Conservation (phyloP, 2,888 invertebrate genomes). For the Trissolcus japonicus region DNA sequence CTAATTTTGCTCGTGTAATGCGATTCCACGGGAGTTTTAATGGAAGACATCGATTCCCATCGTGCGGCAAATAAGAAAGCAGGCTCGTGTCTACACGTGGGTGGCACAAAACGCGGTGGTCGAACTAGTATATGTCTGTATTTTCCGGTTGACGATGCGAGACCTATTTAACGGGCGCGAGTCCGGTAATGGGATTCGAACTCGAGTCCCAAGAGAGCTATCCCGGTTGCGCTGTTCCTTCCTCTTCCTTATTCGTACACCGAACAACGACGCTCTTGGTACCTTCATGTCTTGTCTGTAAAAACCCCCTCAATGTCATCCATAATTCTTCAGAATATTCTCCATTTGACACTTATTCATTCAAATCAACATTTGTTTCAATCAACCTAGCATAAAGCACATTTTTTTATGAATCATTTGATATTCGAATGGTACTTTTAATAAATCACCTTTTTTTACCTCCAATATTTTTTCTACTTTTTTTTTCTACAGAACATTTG, state of each 20-base stretch:
- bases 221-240: conserved; percentile 68
- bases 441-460: too few relatives aligned
- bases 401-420: conserved; percentile 2
- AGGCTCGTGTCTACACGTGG: conserved; percentile 61
- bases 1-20: conserved; percentile 66
- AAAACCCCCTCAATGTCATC: conserved; percentile 36
- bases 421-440: too few relatives aligned
- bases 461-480: too few relatives aligned
- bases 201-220: conserved; percentile 73
- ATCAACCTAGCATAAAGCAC: conserved; percentile 5
- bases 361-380: conserved; percentile 29
- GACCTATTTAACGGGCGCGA: conserved; percentile 77
- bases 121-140: conserved; percentile 67
- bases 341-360: conserved; percentile 25
- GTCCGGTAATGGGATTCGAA: conserved; percentile 77
- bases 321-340: conserved; percentile 33
- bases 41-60: conserved; percentile 73
- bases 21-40: conserved; percentile 65
- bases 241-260: conserved; percentile 63
- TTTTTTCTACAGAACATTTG: too few relatives aligned
- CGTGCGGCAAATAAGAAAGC: conserved; percentile 68
- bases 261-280: conserved; percentile 48
- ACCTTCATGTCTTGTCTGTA: conserved; percentile 28
- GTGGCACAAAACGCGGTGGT: conserved; percentile 56
- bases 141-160: conserved; percentile 77